A percentile compares a stretch with the other conserved stretches of the same genome.
These are phyloP conservation scores for Agelastica alni DNA, from an alignment of 2,888 invertebrate species.

Conservation along the genomic window DNA sequence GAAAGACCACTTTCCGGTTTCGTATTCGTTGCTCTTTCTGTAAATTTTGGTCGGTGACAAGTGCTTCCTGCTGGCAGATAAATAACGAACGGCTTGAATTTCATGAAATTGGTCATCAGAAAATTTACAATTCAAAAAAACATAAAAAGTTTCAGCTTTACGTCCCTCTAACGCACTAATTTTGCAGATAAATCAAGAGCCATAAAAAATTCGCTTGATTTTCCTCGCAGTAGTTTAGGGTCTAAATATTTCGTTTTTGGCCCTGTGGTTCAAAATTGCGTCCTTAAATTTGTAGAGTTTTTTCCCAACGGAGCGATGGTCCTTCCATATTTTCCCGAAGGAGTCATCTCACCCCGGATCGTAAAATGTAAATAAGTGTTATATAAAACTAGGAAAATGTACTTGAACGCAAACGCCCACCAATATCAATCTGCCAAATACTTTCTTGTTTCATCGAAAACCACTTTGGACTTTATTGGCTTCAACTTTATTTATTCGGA, in stretches of 20 bases:
- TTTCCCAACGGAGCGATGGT: constrained; percentile 18
- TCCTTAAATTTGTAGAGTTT: constrained; percentile 21
- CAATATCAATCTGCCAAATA: constrained; percentile 35
- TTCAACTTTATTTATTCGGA: constrained; percentile 27
- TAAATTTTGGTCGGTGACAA: constrained; percentile 9
- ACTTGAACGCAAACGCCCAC: constrained; percentile 25
- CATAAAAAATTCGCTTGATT: constrained; percentile 15
- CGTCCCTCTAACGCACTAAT: too few species aligned
- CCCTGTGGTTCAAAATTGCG: constrained; percentile 13
- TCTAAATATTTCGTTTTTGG: constrained; percentile 17
- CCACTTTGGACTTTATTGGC: constrained; percentile 29
- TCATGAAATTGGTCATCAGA: background rate
- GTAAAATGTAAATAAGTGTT: constrained; percentile 42
- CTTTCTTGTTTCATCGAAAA: constrained; percentile 32
- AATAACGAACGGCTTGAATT: constrained; percentile 1
- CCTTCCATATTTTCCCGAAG: constrained; percentile 25
- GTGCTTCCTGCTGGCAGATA: background rate
- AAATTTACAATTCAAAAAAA: too few species aligned
- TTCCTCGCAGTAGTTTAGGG: constrained; percentile 12
- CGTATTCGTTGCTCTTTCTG: background rate
- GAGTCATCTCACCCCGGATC: constrained; percentile 35
- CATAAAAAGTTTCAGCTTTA: too few species aligned
- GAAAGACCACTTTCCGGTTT: constrained; percentile 11
- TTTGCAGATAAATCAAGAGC: constrained; percentile 11
- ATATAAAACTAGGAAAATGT: constrained; percentile 33